These are phyloP conservation scores for Diglossa cyanea DNA, from an alignment of 2,797 vertebrate species.

Conservation along the genomic window DNA sequence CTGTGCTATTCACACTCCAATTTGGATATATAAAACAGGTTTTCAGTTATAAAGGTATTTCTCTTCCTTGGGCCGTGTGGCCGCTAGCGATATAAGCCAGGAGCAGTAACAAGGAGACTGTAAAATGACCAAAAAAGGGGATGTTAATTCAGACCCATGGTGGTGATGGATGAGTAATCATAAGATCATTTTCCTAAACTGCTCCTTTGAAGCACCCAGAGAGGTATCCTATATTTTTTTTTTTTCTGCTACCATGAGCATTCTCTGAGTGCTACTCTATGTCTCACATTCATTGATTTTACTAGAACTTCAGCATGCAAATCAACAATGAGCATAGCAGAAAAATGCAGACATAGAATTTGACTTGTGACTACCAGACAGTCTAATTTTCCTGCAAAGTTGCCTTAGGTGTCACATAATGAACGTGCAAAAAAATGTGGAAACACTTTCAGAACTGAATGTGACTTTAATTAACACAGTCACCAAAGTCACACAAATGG, in stretches of 20 bases:
- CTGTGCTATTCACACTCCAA: neutral
- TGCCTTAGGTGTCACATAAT: neutral
- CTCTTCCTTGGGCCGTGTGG: neutral
- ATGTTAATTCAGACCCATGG: neutral
- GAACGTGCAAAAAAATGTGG: neutral
- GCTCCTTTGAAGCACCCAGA: neutral
- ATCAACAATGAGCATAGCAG: neutral
- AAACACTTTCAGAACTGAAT: neutral
- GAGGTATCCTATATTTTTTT: neutral
- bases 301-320: neutral
- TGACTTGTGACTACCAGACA: neutral
- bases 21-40: neutral
- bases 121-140: neutral
- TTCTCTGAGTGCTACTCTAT: neutral
- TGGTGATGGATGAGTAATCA: neutral
- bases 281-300: neutral
- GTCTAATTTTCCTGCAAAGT: neutral
- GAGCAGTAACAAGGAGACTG: neutral
- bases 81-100: neutral
- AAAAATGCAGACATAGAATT: neutral
- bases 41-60: neutral
- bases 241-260: neutral
- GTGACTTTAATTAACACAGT: neutral
- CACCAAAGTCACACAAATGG: neutral
- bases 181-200: neutral